Percentiles rank a stretch among this genome's conserved stretches.
Evolutionary conservation across 1,140 invertebrate genomes (phyloP).

Genomic region (Conus betulinus): DNA sequence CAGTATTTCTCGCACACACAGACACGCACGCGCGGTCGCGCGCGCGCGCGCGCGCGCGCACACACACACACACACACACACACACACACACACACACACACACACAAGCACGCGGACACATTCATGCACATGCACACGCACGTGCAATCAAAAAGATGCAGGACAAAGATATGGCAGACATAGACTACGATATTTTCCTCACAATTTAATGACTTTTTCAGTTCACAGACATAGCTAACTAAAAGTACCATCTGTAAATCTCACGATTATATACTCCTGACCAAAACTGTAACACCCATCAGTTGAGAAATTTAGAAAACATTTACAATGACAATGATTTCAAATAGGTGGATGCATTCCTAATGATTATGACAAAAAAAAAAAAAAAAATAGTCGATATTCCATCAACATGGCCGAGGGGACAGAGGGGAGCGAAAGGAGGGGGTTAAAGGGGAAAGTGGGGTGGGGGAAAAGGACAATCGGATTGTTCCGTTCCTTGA

Average conservation of each 20-base stretch:
- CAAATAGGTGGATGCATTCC: neutral
- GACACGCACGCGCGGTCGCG: too few relatives aligned
- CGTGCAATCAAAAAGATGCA: too few relatives aligned
- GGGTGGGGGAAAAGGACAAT: too few relatives aligned
- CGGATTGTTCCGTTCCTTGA: neutral
- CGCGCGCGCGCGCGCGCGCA: too few relatives aligned
- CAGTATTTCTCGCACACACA: too few relatives aligned
- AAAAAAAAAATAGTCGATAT: too few relatives aligned
- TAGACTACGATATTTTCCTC: neutral
- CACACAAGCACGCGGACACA: too few relatives aligned
- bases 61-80: too few relatives aligned
- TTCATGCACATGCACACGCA: too few relatives aligned
- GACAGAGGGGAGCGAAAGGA: neutral
- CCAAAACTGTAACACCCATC: slow-evolving; percentile 2
- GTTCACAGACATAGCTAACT: slow-evolving; percentile 1
- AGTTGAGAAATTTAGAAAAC: neutral
- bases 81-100: too few relatives aligned
- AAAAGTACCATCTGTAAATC: slow-evolving; percentile 1
- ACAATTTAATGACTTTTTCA: slow-evolving; percentile 7
- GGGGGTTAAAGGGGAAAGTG: too few relatives aligned
- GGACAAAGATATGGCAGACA: neutral
- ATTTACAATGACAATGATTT: slow-evolving; percentile 4
- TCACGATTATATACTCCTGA: neutral
- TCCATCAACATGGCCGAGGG: neutral
- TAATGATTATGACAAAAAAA: neutral